phyloP scores from a whole-genome alignment of 2,888 invertebrate genomes.

The Agrotis segetum region DNA sequence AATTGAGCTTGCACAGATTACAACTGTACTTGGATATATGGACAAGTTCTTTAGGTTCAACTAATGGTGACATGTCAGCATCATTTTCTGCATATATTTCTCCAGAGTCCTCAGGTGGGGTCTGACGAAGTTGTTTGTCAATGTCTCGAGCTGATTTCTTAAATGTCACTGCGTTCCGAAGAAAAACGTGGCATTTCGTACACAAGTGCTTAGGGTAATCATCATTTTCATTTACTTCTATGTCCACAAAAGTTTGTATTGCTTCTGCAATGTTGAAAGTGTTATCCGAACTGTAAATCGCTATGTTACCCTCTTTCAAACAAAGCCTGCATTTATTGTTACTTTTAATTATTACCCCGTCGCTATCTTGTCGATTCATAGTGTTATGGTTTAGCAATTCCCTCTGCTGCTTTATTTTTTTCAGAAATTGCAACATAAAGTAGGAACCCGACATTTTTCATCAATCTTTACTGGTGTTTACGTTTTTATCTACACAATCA shows the following conservation, averaged over 20 bases:
- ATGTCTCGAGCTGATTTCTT: conserved; percentile 75
- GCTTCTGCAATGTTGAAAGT: conserved; percentile 72
- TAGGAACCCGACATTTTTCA: conserved; percentile 51
- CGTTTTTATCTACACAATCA: no score
- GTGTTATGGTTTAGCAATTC: neutral
- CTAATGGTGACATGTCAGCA: neutral
- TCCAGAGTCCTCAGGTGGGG: conserved; percentile 21
- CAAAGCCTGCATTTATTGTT: conserved; percentile 78
- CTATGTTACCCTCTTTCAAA: conserved; percentile 73
- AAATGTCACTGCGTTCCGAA: conserved; percentile 75
- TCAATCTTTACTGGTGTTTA: no score
- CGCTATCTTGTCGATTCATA: neutral
- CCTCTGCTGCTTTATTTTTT: conserved; percentile 25
- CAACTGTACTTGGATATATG: conserved; percentile 36
- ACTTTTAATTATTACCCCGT: neutral
- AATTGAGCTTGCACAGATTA: conserved; percentile 56
- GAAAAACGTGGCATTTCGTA: conserved; percentile 69
- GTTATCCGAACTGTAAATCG: conserved; percentile 69
- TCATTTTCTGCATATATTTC: conserved; percentile 9
- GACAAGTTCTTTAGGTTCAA: neutral
- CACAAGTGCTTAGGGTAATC: conserved; percentile 76
- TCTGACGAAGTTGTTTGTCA: conserved; percentile 67
- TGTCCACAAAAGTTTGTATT: conserved; percentile 72
- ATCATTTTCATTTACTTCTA: conserved; percentile 73
- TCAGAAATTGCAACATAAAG: conserved; percentile 52